phyloP scores from a whole-genome alignment of 2,113 vertebrate genomes.

The Puma concolor region DNA sequence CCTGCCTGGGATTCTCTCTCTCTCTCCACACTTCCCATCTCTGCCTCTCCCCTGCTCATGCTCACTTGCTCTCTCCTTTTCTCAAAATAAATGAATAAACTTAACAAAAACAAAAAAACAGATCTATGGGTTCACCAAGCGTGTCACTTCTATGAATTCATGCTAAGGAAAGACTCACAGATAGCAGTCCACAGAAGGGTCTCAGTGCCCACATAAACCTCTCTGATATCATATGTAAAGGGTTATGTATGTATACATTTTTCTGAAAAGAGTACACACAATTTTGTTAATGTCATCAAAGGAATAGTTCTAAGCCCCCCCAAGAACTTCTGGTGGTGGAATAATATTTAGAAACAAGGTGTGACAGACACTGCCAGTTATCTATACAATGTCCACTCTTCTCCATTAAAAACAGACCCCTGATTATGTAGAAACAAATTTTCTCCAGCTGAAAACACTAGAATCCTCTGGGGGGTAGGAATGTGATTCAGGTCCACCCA shows the following conservation, averaged over 20 bases:
- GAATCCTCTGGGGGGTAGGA: not conserved
- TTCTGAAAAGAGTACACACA: not conserved
- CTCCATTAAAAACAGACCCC: not conserved
- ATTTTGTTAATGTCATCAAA: conserved; percentile 14
- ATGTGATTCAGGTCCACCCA: not conserved
- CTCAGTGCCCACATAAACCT: not conserved
- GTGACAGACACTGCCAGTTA: not conserved
- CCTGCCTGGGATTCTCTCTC: no score
- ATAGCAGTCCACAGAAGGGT: not conserved
- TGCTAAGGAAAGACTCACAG: not conserved
- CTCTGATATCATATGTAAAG: not conserved
- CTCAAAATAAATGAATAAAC: no score
- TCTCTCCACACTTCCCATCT: no score
- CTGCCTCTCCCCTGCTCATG: no score
- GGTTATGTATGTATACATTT: not conserved
- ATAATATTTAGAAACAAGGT: conserved; percentile 13
- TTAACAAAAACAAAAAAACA: no score
- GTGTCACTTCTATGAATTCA: not conserved
- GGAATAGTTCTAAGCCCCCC: conserved; percentile 18
- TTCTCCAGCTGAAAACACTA: not conserved
- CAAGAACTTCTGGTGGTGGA: not conserved
- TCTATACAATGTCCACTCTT: not conserved
- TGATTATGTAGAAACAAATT: not conserved
- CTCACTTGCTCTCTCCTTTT: no score
- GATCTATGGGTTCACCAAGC: not conserved